A percentile compares a stretch with the other conserved stretches of the same genome.
Conservation (phyloP, 2,113 vertebrate genomes). For the Myanophis thanlyinensis region DNA sequence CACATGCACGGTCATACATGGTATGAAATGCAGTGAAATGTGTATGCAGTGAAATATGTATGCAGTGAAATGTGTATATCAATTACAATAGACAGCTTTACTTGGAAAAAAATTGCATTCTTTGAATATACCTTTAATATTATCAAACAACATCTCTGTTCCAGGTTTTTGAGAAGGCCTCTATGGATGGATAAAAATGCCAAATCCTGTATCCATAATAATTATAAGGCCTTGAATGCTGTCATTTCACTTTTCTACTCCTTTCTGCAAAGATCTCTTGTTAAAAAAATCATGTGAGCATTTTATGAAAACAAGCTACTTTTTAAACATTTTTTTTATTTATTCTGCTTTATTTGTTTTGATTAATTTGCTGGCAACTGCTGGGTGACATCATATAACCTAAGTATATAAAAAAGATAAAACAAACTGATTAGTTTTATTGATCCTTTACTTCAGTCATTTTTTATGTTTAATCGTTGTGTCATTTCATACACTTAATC, state of each 20-base stretch:
- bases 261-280: not conserved
- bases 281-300: not conserved
- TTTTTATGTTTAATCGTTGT: not conserved
- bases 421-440: slow-evolving; percentile 6
- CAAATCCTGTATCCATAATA: not conserved
- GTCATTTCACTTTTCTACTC: not conserved
- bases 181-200: not conserved
- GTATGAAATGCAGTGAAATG: no score
- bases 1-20: no score
- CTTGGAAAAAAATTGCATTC: not conserved
- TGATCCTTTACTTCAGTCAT: not conserved
- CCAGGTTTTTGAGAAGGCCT: not conserved
- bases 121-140: not conserved
- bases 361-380: slow-evolving; percentile 10
- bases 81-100: not conserved
- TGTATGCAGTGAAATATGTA: no score
- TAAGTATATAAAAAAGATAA: not conserved
- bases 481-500: slow-evolving; percentile 3
- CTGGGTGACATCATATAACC: not conserved
- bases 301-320: not conserved
- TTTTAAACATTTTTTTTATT: not conserved
- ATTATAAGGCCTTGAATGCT: not conserved
- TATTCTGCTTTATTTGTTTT: slow-evolving; percentile 14
- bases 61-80: no score
- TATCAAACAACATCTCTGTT: not conserved